Base-by-base conservation (phyloP, 2,888 invertebrate genomes). In the Oeneis ivallda region DNA sequence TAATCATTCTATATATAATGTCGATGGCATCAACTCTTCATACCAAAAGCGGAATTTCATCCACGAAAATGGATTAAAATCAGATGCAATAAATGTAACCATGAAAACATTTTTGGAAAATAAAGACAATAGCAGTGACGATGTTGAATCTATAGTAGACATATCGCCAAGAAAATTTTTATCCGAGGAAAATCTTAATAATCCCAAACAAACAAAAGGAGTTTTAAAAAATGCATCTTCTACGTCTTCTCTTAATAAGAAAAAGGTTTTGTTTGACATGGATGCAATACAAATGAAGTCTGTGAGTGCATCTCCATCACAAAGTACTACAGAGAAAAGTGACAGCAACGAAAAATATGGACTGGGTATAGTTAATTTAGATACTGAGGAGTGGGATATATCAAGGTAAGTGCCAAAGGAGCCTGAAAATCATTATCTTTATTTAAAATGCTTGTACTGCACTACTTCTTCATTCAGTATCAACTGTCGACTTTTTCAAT, bases 261-360 rank as follows among this genome's bases (percentile, higher is more conserved):
- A 94, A 79, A 94, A 93, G 82, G 94, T 94, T 8, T 75, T 94
- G 54, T 94, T 94, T 74, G 93, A 94, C 83, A 88, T 94, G 81
- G 93, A 93, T 73, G 89, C 92, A 4, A 90, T 92, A 74, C 91
- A 92, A 81, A 92, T 90, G 86, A 92, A 92, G 75, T 92, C 92
- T 1, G 79, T 92, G 0, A 92, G 92, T 74, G 89, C 90, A 53
- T 91, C 91, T n/a, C 89, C 92, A n/a, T 92, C 92, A 47, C 89
- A 90, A 76, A 92, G 91, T 66, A 76, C 83, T 39, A 89, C 89
- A 52, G 92, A 89, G 68, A 89, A 85, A 76, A 87, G 80, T 72
- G 84, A 84, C 65, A 81, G 72, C 9, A 84, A 85, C 69, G 85
- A 88, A 72, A 85, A 82, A 50, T 50, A 13, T 74, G 87, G 85